These are phyloP conservation scores for Ennomos fuscantarius DNA, from an alignment of 2,888 invertebrate species.

Conservation along the genomic window DNA sequence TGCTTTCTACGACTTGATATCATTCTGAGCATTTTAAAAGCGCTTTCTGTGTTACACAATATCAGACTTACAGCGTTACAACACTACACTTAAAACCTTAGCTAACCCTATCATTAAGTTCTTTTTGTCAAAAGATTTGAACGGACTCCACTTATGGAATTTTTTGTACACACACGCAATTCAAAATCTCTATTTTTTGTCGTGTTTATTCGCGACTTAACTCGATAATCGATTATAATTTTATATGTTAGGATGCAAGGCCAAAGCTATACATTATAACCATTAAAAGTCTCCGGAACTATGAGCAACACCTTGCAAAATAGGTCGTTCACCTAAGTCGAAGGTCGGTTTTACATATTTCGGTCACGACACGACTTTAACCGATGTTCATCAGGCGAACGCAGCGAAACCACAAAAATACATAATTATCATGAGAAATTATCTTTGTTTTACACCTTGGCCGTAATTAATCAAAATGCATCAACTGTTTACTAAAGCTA, in stretches of 20 bases:
- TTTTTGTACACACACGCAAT: constrained; percentile 5
- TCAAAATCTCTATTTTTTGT: constrained; percentile 3
- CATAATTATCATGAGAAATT: constrained; percentile 52
- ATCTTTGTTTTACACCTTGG: constrained; percentile 52
- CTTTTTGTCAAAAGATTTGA: constrained; percentile 49
- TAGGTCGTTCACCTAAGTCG: constrained; percentile 64
- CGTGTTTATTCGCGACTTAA: background rate
- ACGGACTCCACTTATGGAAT: constrained; percentile 3
- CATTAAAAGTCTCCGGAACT: constrained; percentile 28
- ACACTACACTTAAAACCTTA: constrained; percentile 47
- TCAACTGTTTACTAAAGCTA: constrained; percentile 14
- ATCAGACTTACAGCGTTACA: constrained; percentile 34
- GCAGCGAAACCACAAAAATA: constrained; percentile 47
- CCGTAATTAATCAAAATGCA: constrained; percentile 50
- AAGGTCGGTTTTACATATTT: constrained; percentile 60
- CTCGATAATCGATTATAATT: constrained; percentile 1
- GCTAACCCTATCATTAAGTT: constrained; percentile 52
- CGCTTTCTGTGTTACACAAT: constrained; percentile 60
- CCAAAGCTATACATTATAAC: constrained; percentile 23
- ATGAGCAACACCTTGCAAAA: constrained; percentile 44
- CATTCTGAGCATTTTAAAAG: constrained; percentile 54
- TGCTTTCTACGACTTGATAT: constrained; percentile 53
- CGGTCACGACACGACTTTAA: constrained; percentile 51
- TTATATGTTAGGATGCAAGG: constrained; percentile 19
- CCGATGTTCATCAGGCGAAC: constrained; percentile 45